Conservation (phyloP, 2,797 vertebrate genomes). For the Schizopygopsis pylzovi region DNA sequence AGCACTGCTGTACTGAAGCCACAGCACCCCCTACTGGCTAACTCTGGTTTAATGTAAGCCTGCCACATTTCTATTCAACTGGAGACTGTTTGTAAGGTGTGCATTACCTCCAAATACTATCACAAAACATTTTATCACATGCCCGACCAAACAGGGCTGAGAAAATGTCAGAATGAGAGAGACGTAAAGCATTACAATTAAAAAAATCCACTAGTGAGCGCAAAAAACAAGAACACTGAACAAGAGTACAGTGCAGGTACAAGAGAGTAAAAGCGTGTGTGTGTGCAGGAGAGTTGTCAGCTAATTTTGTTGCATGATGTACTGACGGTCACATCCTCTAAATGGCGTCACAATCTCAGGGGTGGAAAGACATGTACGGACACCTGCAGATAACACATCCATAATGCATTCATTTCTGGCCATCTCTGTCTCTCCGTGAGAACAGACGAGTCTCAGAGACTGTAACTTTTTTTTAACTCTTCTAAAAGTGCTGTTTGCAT, state of each 20-base stretch:
- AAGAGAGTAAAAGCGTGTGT: conserved; percentile 1
- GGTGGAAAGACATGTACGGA: not conserved
- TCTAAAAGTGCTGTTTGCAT: not conserved
- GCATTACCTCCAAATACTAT: conserved; percentile 2
- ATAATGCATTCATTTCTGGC: conserved; percentile 20
- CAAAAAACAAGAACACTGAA: not conserved
- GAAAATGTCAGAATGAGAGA: not conserved
- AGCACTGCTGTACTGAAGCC: conserved; percentile 12
- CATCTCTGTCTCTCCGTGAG: not conserved
- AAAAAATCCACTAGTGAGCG: not conserved
- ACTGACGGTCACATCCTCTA: conserved; percentile 10
- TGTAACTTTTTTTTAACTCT: conserved; percentile 22
- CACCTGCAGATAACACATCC: conserved; percentile 29
- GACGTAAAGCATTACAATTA: not conserved
- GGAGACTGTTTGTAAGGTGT: conserved; percentile 14
- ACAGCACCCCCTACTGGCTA: conserved; percentile 45
- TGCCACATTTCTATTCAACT: not conserved
- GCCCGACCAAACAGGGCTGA: not conserved
- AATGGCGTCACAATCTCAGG: not conserved
- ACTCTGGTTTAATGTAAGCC: not conserved
- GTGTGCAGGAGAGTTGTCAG: not conserved
- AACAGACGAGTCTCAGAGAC: not conserved
- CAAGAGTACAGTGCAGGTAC: not conserved
- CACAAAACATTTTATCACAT: conserved; percentile 13
- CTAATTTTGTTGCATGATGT: not conserved